Base-by-base conservation (phyloP, 2,888 invertebrate species). In the Acleris holmiana region DNA sequence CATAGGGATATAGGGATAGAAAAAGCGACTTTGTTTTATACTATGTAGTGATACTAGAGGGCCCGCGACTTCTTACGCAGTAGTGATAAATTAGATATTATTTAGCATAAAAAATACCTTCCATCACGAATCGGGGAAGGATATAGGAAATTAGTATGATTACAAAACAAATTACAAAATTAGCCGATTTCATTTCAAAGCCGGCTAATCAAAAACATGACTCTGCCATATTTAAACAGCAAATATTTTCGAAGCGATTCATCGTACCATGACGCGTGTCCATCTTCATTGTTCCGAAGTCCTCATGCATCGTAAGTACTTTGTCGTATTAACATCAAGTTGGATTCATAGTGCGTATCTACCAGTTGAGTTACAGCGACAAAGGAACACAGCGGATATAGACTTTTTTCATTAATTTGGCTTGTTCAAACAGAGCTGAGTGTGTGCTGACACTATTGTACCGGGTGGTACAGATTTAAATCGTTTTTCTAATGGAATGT, bases 391-490 rank as follows among this genome's bases (percentile, higher is more conserved):
- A 41, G 54, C 13, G 41, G 23, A 47, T 5, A 35, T 5, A 15
- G 53, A 54, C 47, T 17, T 29, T 51, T 51, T 13, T 8, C 19
- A 51, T 29, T 15, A 53, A n/a, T 7, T 44, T 55, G 23, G 44
- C 4, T 13, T 40, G 55, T 50, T 49, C 50, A 65, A 65, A 65
- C 35, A 65, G 65, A 46, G 48, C 25, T 44, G 29, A n/a, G 60
- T n/a, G 54, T 46, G 44, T 46, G 46, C 48, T 49, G 64, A 49
- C 54, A 64, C 65, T 18, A 46, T 65, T 65, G 65, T 50, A 65
- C 59, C 4, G 35, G 4, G 54, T 65, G 54, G 65, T n/a, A 60
- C 60, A 44, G 23, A 47, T 47, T 51, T 25, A 41, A 35, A 63
- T 55, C 55, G 44, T 2, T 44, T 55, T 49, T 51, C 15, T 51